Percentiles rank a stretch among this genome's conserved stretches.
Conservation (phyloP, 2,888 invertebrate species). For the Phengaris alcon region DNA sequence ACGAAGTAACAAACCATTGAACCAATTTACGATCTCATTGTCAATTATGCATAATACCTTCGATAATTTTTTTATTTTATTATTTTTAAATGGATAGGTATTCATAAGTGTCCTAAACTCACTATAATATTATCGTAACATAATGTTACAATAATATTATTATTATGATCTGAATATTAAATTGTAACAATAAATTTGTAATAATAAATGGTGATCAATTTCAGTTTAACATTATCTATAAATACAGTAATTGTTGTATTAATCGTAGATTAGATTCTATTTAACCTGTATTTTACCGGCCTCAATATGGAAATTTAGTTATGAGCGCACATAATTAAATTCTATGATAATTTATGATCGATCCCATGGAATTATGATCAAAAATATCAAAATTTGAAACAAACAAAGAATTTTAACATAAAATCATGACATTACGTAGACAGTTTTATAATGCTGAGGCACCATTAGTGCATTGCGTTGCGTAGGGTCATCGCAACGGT, state of each 20-base stretch:
- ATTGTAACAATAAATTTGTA: neutral
- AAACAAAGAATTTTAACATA: neutral
- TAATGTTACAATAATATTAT: neutral
- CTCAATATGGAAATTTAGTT: constrained; percentile 13
- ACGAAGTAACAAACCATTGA: too few species aligned
- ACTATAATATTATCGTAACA: neutral
- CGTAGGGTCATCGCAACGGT: too few species aligned
- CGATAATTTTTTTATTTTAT: too few species aligned
- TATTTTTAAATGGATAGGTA: too few species aligned
- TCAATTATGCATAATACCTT: too few species aligned
- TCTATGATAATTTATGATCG: constrained; percentile 14
- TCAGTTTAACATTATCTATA: neutral
- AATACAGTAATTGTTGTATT: constrained; percentile 1
- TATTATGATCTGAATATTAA: neutral
- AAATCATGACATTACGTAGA: too few species aligned
- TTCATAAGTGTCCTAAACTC: too few species aligned
- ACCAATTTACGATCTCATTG: too few species aligned
- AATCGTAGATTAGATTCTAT: neutral
- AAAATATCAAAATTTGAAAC: neutral
- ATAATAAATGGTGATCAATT: constrained; percentile 4
- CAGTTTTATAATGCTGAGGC: too few species aligned
- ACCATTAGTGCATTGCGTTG: too few species aligned
- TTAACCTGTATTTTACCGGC: neutral
- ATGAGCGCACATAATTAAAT: constrained; percentile 4
- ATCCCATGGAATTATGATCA: neutral